A percentile compares a stretch with the other conserved stretches of the same genome.
Evolutionary conservation across 2,797 vertebrate species (phyloP).

Genomic region (Trachurus trachurus): DNA sequence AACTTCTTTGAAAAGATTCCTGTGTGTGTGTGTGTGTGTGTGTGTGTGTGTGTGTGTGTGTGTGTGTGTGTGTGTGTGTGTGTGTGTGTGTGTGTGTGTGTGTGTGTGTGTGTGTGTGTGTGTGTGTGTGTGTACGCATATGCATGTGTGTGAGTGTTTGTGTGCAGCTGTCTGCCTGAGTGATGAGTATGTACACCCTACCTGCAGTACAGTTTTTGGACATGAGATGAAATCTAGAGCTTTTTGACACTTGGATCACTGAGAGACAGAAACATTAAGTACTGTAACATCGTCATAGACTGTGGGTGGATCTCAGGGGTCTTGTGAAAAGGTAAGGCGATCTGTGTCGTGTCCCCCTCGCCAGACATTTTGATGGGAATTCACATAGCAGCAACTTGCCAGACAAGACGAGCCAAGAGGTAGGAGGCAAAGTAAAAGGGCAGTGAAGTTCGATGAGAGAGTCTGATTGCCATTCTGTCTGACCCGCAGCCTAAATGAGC

Average conservation of each 20-base stretch:
- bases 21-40: constrained; percentile 61
- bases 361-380: constrained; percentile 57
- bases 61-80: constrained; percentile 41
- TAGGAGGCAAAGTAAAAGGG: constrained; percentile 57
- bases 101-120: constrained; percentile 43
- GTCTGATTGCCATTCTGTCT: constrained; percentile 60
- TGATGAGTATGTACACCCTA: constrained; percentile 51
- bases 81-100: constrained; percentile 57
- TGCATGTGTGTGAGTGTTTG: constrained; percentile 60
- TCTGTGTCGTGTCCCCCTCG: constrained; percentile 26
- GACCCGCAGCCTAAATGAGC: constrained; percentile 60
- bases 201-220: constrained; percentile 41
- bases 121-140: constrained; percentile 33
- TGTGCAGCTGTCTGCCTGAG: constrained; percentile 52
- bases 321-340: constrained; percentile 50
- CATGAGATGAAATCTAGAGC: not conserved
- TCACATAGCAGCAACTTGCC: constrained; percentile 53
- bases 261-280: constrained; percentile 21
- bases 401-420: constrained; percentile 56
- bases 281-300: constrained; percentile 33
- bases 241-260: constrained; percentile 26
- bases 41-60: constrained; percentile 43
- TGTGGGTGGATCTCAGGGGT: constrained; percentile 21
- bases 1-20: constrained; percentile 85
- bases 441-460: constrained; percentile 62